Percentiles rank a stretch among this genome's conserved stretches.
Conservation (phyloP, 2,797 vertebrate genomes). For the Selene dorsalis region DNA sequence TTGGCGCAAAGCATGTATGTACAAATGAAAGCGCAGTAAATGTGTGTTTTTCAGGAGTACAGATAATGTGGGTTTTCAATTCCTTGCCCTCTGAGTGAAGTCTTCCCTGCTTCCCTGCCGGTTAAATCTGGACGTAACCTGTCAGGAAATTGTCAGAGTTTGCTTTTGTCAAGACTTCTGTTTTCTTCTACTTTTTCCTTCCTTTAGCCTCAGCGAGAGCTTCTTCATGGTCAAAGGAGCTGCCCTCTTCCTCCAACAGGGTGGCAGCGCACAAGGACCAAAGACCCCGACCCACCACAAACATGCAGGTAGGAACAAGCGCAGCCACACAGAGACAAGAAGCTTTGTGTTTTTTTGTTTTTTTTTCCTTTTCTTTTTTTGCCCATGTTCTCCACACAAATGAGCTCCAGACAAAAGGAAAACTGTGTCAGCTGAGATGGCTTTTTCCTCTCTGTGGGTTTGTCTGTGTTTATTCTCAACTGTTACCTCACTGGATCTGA, state of each 20-base stretch:
- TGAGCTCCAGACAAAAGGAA: constrained; percentile 37
- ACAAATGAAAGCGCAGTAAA: background rate
- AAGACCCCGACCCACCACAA: constrained; percentile 92
- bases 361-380: background rate
- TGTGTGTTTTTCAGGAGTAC: background rate
- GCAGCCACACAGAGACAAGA: constrained; percentile 83
- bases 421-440: constrained; percentile 24
- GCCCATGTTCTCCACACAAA: background rate
- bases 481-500: constrained; percentile 5
- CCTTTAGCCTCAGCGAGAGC: constrained; percentile 94
- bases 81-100: background rate
- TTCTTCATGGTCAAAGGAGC: constrained; percentile 99
- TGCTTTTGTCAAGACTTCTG: background rate
- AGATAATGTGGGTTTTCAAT: background rate
- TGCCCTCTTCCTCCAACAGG: constrained; percentile 96
- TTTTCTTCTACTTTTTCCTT: background rate
- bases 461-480: constrained; percentile 37
- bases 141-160: background rate
- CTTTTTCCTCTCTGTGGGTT: constrained; percentile 32
- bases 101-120: too few relatives aligned
- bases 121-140: background rate
- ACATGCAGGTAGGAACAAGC: constrained; percentile 89
- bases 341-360: constrained; percentile 29
- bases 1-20: background rate
- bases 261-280: constrained; percentile 89